These are phyloP conservation scores for Tribolium castaneum DNA, from an alignment of 1,140 invertebrate species.

Conservation along the genomic window DNA sequence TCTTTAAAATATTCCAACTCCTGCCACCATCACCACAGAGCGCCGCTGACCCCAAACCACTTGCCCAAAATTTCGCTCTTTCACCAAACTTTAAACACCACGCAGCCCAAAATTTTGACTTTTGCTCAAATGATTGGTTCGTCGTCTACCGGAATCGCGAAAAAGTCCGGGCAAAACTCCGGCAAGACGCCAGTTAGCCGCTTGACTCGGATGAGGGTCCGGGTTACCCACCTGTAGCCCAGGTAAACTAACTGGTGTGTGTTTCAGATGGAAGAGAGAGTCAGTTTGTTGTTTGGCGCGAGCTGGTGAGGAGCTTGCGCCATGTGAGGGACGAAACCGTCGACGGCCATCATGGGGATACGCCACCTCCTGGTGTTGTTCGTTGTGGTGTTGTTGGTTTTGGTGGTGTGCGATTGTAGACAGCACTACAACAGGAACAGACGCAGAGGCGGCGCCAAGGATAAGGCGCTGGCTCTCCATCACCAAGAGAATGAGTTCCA, in stretches of 20 bases:
- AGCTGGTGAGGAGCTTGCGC: conserved; percentile 40
- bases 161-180: background rate
- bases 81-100: too few species aligned
- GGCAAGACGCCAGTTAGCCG: conserved; percentile 30
- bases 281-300: conserved; percentile 48
- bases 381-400: conserved; percentile 45
- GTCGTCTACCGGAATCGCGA: background rate
- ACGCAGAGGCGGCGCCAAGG: conserved; percentile 41
- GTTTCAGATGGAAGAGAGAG: conserved; percentile 48
- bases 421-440: conserved; percentile 13
- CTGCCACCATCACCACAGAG: conserved; percentile 36
- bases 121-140: too few species aligned
- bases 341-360: conserved; percentile 19
- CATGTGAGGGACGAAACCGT: conserved; percentile 44
- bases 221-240: conserved; percentile 50
- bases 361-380: background rate
- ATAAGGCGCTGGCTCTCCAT: conserved; percentile 16
- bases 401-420: conserved; percentile 49
- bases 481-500: conserved; percentile 31
- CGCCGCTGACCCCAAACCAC: conserved; percentile 1
- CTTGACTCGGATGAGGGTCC: conserved; percentile 16
- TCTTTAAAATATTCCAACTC: conserved; percentile 50
- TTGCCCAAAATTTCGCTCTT: too few species aligned
- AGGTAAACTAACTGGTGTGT: conserved; percentile 52
- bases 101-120: too few species aligned